Percentiles rank a stretch among this genome's conserved stretches.
phyloP scores from a whole-genome alignment of 2,888 invertebrate species.

The Physocephala rufipes region DNA sequence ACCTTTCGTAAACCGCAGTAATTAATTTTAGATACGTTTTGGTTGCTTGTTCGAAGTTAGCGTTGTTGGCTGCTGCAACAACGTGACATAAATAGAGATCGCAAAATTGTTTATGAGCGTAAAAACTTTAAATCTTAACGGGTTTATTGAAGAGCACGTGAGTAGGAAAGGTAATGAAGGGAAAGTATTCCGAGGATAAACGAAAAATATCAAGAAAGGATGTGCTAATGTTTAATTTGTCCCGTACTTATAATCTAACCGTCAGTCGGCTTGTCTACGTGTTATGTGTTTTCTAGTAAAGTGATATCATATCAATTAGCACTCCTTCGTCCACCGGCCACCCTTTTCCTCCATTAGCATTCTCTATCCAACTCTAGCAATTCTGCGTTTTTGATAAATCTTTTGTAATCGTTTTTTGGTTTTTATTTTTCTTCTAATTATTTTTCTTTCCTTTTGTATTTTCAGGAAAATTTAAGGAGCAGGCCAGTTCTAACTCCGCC shows the following conservation, averaged over 20 bases:
- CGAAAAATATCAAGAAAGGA: not conserved
- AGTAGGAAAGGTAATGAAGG: not conserved
- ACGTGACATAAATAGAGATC: not conserved
- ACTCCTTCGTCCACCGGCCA: not conserved
- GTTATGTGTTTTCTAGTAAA: not conserved
- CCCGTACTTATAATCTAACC: not conserved
- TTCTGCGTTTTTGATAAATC: not conserved
- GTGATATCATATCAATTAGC: conserved; percentile 30
- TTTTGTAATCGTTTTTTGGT: conserved; percentile 5
- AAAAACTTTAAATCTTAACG: not conserved
- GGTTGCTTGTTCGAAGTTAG: conserved; percentile 3
- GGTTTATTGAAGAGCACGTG: not conserved
- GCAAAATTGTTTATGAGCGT: not conserved
- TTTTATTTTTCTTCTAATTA: conserved; percentile 11
- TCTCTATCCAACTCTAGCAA: not conserved
- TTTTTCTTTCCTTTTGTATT: conserved; percentile 31
- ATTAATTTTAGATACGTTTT: conserved; percentile 30
- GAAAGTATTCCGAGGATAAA: too few relatives aligned
- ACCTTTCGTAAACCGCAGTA: conserved; percentile 17
- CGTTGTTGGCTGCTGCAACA: not conserved
- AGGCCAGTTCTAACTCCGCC: conserved; percentile 89
- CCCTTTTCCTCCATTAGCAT: not conserved
- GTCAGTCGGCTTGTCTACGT: conserved; percentile 2
- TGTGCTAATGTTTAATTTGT: conserved; percentile 23
- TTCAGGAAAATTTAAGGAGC: conserved; percentile 84